Evolutionary conservation across 2,888 invertebrate genomes (phyloP).

Genomic region (Euphydryas editha): DNA sequence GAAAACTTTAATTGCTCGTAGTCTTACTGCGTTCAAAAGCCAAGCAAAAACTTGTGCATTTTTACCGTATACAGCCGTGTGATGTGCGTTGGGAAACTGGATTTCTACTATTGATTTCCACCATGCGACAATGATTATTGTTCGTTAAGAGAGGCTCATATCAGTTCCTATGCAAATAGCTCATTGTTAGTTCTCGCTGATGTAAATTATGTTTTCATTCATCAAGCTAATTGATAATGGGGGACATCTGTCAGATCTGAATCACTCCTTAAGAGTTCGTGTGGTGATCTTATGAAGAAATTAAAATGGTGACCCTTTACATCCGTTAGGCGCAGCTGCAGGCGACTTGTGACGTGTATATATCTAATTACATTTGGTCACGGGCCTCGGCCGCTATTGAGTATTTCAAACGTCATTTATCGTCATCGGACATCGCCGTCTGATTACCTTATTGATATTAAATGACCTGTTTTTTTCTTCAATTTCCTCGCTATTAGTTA

Average conservation of each 20-base stretch:
- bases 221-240: constrained; percentile 70
- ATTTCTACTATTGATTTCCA: constrained; percentile 78
- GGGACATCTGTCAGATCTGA: constrained; percentile 81
- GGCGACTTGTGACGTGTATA: constrained; percentile 58
- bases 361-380: constrained; percentile 67
- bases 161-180: constrained; percentile 72
- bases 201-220: constrained; percentile 80
- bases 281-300: constrained; percentile 71
- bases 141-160: constrained; percentile 59
- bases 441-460: constrained; percentile 45
- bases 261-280: constrained; percentile 73
- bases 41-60: constrained; percentile 44
- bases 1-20: constrained; percentile 62
- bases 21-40: constrained; percentile 28
- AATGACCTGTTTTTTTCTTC: constrained; percentile 44
- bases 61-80: constrained; percentile 49
- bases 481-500: constrained; percentile 17
- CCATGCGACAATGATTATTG: constrained; percentile 73
- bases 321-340: constrained; percentile 77
- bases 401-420: constrained; percentile 32
- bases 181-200: constrained; percentile 64
- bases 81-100: constrained; percentile 66
- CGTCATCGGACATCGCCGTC: constrained; percentile 32
- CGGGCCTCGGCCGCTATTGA: constrained; percentile 40
- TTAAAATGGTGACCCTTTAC: constrained; percentile 77